These are phyloP conservation scores for Schizaphis graminum DNA, from an alignment of 2,888 invertebrate genomes.

Conservation along the genomic window DNA sequence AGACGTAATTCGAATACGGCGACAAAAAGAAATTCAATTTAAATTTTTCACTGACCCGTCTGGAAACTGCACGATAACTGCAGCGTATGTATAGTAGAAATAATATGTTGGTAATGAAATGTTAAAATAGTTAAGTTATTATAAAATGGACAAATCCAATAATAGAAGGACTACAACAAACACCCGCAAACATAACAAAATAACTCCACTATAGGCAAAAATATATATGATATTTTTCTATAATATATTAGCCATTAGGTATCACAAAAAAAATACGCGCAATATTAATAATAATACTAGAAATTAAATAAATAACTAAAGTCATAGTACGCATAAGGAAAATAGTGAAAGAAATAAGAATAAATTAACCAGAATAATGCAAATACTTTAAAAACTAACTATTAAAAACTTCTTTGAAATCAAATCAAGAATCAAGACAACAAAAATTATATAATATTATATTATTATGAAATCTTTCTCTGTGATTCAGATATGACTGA, in stretches of 20 bases:
- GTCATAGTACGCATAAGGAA: neutral
- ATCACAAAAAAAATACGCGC: neutral
- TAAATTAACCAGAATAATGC: neutral
- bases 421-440: neutral
- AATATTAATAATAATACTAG: neutral
- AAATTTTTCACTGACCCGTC: neutral
- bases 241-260: neutral
- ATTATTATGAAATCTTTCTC: neutral
- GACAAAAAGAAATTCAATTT: conserved; percentile 11
- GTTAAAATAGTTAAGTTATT: neutral
- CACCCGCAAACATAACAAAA: neutral
- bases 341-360: neutral
- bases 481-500: neutral
- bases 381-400: neutral
- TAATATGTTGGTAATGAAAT: neutral
- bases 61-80: neutral
- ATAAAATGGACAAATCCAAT: neutral
- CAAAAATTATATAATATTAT: neutral
- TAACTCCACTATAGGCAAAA: neutral
- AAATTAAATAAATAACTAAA: neutral
- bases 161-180: neutral
- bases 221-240: neutral
- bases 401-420: neutral
- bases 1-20: neutral
- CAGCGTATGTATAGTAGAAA: neutral